Base-by-base conservation (phyloP, 2,888 invertebrate genomes). In the Nesidiocoris tenuis region DNA sequence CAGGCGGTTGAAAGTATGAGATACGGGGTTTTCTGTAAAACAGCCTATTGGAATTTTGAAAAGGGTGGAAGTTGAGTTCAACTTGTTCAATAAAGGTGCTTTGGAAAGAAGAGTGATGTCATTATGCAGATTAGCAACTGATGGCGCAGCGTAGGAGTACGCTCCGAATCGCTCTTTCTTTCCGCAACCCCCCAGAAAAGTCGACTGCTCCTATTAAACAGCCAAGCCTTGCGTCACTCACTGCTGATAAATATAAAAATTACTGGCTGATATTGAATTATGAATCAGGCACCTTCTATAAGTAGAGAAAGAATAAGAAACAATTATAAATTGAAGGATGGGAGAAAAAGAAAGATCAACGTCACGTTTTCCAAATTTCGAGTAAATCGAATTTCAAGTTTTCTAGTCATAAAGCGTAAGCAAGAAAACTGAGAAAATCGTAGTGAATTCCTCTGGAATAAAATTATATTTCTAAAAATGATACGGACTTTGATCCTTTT, bases 61-160 rank as follows among this genome's bases (percentile, higher is more conserved):
- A 61, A 72, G 72, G 72, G 72, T 72, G 63, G 72, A 72, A 72
- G 72, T 61, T 72, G 72, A 72, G 72, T 72, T 61, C 72, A 72
- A 72, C 72, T 72, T 72, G 72, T 72, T 72, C 72, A 72, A 72
- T 72, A 72, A 72, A 72, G 72, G 72, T 72, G 25, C 72, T 72
- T 72, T 63, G 55, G 63, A 39, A 12, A 61, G 72, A 54, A 72
- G 72, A 63, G 63, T 72, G 72, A 61, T 72, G 72, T 63, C 72
- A 72, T 72, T 72, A 72, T 72, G 72, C 61, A 72, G 72, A 72
- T 72, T 72, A 72, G 72, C 61, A 54, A 56, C 61, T 72, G 72
- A 72, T 72, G 72, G 61, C 61, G 72, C 22, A 61, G 72, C 39
- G 39, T 39, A 39, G 39, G 39, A 3, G 72, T 72, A 63, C 63